Evolutionary conservation across 2,888 invertebrate genomes (phyloP).

Genomic region (Acronicta leporina): DNA sequence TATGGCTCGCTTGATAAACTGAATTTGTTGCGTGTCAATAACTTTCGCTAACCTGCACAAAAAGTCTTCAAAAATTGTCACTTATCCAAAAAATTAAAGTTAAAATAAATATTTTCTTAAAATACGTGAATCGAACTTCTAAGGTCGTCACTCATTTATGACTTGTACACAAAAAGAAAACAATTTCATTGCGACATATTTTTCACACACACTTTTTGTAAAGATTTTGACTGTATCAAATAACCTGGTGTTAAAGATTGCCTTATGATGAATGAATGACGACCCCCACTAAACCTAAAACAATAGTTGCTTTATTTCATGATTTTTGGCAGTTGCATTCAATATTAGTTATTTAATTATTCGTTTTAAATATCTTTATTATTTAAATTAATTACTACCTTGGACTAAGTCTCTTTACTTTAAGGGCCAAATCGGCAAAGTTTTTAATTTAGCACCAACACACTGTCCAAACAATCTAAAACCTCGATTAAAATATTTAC

Average conservation of each 20-base stretch:
- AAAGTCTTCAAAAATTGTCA: conserved; percentile 51
- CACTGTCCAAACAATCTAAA: conserved; percentile 33
- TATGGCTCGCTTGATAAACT: conserved; percentile 63
- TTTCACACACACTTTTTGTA: too few relatives aligned
- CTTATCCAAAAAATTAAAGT: conserved; percentile 43
- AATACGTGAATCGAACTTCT: conserved; percentile 45
- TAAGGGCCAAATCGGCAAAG: conserved; percentile 38
- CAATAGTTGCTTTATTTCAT: conserved; percentile 30
- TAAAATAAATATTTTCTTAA: conserved; percentile 56
- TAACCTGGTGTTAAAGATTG: neutral
- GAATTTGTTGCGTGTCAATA: conserved; percentile 34
- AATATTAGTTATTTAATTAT: conserved; percentile 29
- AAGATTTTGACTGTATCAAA: too few relatives aligned
- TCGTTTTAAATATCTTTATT: conserved; percentile 38
- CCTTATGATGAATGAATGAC: conserved; percentile 27
- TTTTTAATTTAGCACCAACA: conserved; percentile 67
- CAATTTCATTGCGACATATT: neutral
- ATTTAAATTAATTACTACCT: conserved; percentile 49
- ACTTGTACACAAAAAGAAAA: neutral
- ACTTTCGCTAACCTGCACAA: conserved; percentile 43
- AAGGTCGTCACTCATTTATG: conserved; percentile 39
- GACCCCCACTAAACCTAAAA: conserved; percentile 30
- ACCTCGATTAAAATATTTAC: conserved; percentile 29
- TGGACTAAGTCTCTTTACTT: conserved; percentile 46
- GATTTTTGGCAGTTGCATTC: conserved; percentile 72